Evolutionary conservation across 1,140 invertebrate genomes (phyloP).

Genomic region (Hydropsyche tenuis): DNA sequence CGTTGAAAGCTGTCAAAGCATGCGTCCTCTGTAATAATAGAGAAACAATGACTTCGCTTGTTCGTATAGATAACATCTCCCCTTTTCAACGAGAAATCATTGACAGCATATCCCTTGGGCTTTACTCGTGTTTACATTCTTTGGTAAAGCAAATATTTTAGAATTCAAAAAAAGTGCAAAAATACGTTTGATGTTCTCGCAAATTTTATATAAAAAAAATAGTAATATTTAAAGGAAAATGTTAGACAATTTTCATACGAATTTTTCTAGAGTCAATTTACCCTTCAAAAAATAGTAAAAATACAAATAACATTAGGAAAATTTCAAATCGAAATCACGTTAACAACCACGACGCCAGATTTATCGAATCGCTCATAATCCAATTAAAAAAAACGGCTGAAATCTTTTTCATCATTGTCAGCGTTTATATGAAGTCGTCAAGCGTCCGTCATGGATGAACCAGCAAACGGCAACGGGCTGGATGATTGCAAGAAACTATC

Average conservation of each 20-base stretch:
- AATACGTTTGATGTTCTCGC: not conserved
- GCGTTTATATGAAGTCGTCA: conserved; percentile 28
- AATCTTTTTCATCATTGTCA: not conserved
- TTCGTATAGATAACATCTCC: conserved; percentile 41
- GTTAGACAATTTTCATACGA: too few species aligned
- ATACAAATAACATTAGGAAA: too few species aligned
- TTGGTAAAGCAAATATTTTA: conserved; percentile 4
- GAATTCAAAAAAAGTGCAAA: not conserved
- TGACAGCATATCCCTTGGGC: not conserved
- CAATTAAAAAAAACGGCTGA: too few species aligned
- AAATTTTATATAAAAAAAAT: not conserved
- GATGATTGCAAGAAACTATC: conserved; percentile 31
- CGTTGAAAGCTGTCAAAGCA: conserved; percentile 44
- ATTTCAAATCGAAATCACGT: too few species aligned
- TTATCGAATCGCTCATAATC: too few species aligned
- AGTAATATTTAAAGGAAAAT: too few species aligned
- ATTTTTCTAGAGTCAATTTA: too few species aligned
- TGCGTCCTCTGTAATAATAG: conserved; percentile 28
- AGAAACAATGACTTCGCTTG: conserved; percentile 41
- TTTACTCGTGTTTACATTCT: not conserved
- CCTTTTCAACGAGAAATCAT: not conserved
- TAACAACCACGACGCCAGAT: too few species aligned
- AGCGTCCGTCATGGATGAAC: conserved; percentile 18
- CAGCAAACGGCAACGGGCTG: conserved; percentile 26
- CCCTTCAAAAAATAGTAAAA: too few species aligned